Evolutionary conservation across 2,797 vertebrate genomes (phyloP), one percentile per base, ranked within the genome.

Genomic region (Acomys russatus): DNA sequence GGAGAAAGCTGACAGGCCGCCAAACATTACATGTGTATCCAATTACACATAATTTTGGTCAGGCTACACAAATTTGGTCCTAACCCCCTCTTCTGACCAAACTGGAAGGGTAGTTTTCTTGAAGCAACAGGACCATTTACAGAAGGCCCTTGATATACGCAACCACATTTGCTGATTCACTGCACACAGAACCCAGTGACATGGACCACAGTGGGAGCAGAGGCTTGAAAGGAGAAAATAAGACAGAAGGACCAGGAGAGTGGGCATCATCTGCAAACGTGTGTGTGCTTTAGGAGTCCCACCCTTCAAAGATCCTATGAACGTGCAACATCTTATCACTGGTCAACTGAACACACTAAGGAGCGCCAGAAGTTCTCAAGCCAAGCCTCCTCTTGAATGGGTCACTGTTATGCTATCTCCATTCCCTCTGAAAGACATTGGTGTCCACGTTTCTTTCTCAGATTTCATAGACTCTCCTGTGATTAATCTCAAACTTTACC

Each of bases 31-130:
- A 96, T 90, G 49, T 95, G 92, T 94, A 61, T 86, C 59, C 94
- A 96, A 95, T 96, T 95, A 97, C 54, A 88, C 56, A 70, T 91
- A 91, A 96, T 97, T 95, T 90, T 88, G 95, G 84, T 88, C 68
- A 38, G 9, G 11, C 68, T 95, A 78, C 68, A 90, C 18, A 92
- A 88, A 83, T 90, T 68, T 35, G 74, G 71, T 15, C 3, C 23
- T 20, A 51, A 25, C 38, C 3, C 3, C 18, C 25, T 23, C 76
- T 85, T 64, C 79, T 66, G 61, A 96, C 70, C 63, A 23, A 35
- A 28, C 73, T 94, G 7, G 64, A 78, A 89, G 91, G 92, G 49
- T 33, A 92, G 66, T 90, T 92, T 96, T 90, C 94, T 71, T 76
- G 71, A 97, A 93, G 84, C 38, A 91, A 76, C 22, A 95, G 70